These are phyloP conservation scores for Scartelaos histophorus DNA, from an alignment of 2,113 vertebrate species.

Conservation along the genomic window DNA sequence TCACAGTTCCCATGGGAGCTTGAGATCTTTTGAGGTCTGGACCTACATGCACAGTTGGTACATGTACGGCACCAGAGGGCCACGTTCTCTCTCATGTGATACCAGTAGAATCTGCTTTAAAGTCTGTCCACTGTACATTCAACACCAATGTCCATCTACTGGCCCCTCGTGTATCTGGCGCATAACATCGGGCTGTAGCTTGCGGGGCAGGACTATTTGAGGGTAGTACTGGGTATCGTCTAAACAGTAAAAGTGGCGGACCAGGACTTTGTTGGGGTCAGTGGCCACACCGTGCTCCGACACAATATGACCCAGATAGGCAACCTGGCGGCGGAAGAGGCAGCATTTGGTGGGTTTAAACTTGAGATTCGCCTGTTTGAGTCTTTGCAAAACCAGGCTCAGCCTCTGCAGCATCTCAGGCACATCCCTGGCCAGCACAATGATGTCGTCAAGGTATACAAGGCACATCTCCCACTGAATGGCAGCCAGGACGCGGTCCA, in stretches of 20 bases:
- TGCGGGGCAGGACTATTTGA: no score
- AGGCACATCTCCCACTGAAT: not conserved
- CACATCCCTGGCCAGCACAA: no score
- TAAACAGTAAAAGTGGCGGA: not conserved
- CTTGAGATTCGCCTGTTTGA: conserved; percentile 32
- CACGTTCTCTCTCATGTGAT: conserved; percentile 6
- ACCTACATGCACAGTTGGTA: not conserved
- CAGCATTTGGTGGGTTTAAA: conserved; percentile 15
- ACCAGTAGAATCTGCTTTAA: not conserved
- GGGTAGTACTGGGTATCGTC: no score
- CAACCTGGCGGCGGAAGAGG: conserved; percentile 7
- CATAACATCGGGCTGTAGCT: no score
- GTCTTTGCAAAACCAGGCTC: conserved; percentile 14
- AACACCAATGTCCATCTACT: no score
- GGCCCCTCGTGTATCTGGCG: no score
- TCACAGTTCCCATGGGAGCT: not conserved
- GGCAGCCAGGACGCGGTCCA: conserved; percentile 14
- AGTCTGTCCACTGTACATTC: not conserved
- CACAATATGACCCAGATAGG: conserved; percentile 15
- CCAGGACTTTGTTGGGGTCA: not conserved
- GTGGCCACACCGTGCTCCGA: no score
- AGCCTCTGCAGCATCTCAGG: no score
- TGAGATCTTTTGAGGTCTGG: not conserved
- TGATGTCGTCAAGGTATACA: no score
- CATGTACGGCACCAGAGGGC: not conserved